Evolutionary conservation across 1,140 invertebrate species (phyloP).

Genomic region (Hyles euphorbiae): DNA sequence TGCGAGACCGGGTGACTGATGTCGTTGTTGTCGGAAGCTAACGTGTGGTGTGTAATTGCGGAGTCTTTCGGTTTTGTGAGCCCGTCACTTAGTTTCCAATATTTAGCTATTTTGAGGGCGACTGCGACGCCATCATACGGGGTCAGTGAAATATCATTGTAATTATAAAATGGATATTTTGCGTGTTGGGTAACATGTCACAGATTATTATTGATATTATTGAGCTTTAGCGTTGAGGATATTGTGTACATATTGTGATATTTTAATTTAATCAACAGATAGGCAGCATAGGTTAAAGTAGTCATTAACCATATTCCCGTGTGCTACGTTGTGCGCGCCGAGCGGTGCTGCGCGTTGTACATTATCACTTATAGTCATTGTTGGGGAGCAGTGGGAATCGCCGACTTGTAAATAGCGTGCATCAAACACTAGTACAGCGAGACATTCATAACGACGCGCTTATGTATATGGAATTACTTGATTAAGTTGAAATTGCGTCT

Average conservation of each 20-base stretch:
- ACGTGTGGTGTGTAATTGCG: not conserved
- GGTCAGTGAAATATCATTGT: conserved; percentile 1
- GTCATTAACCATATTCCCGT: conserved; percentile 43
- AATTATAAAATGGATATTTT: not conserved
- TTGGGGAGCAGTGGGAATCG: conserved; percentile 8
- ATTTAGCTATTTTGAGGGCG: not conserved
- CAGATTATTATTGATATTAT: conserved; percentile 49
- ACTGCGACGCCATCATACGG: not conserved
- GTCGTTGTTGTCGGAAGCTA: too few species aligned
- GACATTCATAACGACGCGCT: too few species aligned
- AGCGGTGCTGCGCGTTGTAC: conserved; percentile 6
- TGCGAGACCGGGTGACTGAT: not conserved
- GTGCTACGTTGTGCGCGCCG: conserved; percentile 29
- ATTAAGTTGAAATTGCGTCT: conserved; percentile 9
- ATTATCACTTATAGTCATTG: conserved; percentile 3
- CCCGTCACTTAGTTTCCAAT: not conserved
- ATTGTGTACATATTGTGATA: conserved; percentile 74
- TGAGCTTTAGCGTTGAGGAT: conserved; percentile 49
- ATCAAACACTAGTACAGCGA: not conserved
- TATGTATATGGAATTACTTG: too few species aligned
- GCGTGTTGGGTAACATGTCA: conserved; percentile 1
- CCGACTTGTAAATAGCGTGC: conserved; percentile 32
- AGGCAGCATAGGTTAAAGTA: conserved; percentile 59
- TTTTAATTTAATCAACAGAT: conserved; percentile 68
- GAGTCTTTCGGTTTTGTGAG: conserved; percentile 3